Evolutionary conservation across 2,888 invertebrate genomes (phyloP), one percentile per base, ranked within the genome.

Genomic region (Protodeltote pygarga): DNA sequence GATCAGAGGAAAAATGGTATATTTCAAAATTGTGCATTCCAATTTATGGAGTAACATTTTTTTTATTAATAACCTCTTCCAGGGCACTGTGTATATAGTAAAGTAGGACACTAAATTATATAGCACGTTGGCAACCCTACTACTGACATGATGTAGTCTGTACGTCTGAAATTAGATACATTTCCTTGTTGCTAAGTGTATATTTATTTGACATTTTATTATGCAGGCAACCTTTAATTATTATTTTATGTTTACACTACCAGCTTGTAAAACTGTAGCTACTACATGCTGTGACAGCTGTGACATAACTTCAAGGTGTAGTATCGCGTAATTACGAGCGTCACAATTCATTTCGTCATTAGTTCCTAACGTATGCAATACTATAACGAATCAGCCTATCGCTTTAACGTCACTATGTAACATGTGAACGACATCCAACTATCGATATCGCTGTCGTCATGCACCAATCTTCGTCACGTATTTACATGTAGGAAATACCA

Each of bases 351-450:
- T 20, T 29, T 13, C 60, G 57, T 60, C 57, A 58, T 53, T 24
- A 29, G 27, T 33, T 42, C 39, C 38, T 28, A 27, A 17, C 37
- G 60, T 59, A 55, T 41, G 45, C 29, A 49, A 61, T 9, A 20
- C 21, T 21, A 5, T 31, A 34, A 15, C 60, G 13, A 58, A 60
- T 60, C 38, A 31, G 27, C 47, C 27, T 57, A 60, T 54, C 55
- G 44, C 20, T 19, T 9, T 40, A 54, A 20, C 60, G 57, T 40
- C 27, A 40, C 23, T 10, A 29, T 27, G 24, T 58, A 68, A 66
- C 52, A 61, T 66, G 58, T 55, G 41, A 66, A 64, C 52, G 46
- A 58, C 32, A 57, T 35, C 47, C 48, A 37, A 46, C 45, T 41
- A 42, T 57, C 52, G 19, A 39, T 47, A 45, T 35, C 28, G 20